Evolutionary conservation across 2,113 vertebrate genomes (phyloP).

Genomic region (Pimephales promelas): DNA sequence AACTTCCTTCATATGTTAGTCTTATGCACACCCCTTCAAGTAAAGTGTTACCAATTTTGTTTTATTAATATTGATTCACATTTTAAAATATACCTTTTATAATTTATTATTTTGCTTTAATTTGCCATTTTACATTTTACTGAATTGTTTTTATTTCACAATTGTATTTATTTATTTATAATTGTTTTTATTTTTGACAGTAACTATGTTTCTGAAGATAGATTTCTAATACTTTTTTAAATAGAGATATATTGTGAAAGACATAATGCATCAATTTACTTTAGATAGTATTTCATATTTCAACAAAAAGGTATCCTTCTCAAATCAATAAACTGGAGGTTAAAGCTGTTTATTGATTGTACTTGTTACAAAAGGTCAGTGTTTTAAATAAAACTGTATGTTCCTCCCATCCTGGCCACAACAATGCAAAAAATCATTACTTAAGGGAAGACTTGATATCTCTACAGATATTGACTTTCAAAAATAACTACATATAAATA

Average conservation of each 20-base stretch:
- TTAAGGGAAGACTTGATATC: neutral
- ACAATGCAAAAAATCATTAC: neutral
- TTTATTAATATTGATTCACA: neutral
- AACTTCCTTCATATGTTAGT: no score
- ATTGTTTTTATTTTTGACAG: no score
- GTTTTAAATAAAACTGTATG: neutral
- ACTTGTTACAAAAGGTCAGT: neutral
- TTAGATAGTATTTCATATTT: neutral
- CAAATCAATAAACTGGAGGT: neutral
- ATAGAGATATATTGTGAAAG: neutral
- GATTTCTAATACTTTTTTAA: neutral
- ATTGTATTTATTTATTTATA: no score
- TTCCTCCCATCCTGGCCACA: neutral
- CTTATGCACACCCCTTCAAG: no score
- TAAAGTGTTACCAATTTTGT: no score
- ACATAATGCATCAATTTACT: neutral
- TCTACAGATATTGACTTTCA: neutral
- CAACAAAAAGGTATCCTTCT: neutral
- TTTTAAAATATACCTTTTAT: neutral
- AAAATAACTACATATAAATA: neutral
- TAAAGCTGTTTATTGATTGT: neutral
- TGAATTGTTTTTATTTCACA: no score
- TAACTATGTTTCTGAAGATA: neutral
- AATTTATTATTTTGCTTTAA: neutral
- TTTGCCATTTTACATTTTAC: no score